These are phyloP conservation scores for Leptodactylus fallax DNA, from an alignment of 2,797 vertebrate genomes.

Conservation along the genomic window DNA sequence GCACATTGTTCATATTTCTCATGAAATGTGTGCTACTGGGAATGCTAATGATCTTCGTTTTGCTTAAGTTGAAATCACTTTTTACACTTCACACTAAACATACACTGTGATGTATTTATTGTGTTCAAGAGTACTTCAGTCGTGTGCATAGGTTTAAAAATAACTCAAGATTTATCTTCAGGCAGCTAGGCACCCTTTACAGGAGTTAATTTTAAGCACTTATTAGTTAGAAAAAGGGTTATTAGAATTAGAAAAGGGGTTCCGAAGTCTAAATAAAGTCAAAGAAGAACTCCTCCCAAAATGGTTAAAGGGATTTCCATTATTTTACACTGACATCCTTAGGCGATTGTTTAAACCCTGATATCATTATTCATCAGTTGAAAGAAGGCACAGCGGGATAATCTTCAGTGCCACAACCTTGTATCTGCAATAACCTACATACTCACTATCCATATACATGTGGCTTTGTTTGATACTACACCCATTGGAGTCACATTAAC, in stretches of 20 bases:
- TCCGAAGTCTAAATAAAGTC: too few relatives aligned
- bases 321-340: neutral
- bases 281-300: neutral
- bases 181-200: neutral
- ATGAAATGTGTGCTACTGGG: conserved; percentile 69
- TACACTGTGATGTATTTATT: conserved; percentile 23
- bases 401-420: neutral
- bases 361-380: neutral
- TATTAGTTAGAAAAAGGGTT: neutral
- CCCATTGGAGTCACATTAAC: too few relatives aligned
- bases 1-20: conserved; percentile 70
- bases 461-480: too few relatives aligned
- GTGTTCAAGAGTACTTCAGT: conserved; percentile 25
- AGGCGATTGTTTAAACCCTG: neutral
- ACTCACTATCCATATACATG: too few relatives aligned
- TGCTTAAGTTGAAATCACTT: conserved; percentile 70
- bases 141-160: neutral
- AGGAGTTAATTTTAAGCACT: neutral
- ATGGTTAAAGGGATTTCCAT: neutral
- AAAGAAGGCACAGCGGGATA: neutral
- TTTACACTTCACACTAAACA: conserved; percentile 54
- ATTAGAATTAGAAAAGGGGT: too few relatives aligned
- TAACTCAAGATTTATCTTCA: neutral
- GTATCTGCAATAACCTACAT: too few relatives aligned
- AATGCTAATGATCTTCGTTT: conserved; percentile 72